A percentile compares a stretch with the other conserved stretches of the same genome.
Conservation (phyloP, 2,113 vertebrate species). For the Mustela lutreola region DNA sequence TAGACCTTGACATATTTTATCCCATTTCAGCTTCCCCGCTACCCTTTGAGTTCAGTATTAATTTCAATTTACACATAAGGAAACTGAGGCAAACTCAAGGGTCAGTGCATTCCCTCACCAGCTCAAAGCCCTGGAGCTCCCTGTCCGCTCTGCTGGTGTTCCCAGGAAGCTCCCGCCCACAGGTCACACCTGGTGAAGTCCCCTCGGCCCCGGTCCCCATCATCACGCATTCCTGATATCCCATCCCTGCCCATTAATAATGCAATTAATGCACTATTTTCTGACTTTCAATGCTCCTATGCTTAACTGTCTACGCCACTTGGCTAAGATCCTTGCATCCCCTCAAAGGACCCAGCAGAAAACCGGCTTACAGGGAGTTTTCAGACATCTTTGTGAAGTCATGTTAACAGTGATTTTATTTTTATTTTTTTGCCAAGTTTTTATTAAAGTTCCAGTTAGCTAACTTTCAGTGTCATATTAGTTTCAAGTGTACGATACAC, state of each 20-base stretch:
- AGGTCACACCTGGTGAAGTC: accelerated
- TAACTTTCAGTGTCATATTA: neutral
- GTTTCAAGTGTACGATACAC: neutral
- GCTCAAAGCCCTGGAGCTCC: too few species aligned
- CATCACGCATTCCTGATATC: too few species aligned
- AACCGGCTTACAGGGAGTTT: neutral
- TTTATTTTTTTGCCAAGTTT: neutral
- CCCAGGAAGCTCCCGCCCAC: accelerated
- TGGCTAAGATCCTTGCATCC: neutral
- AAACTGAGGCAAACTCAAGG: neutral
- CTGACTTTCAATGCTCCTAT: neutral
- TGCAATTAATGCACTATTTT: too few species aligned
- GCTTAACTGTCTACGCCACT: neutral
- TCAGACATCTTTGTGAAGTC: neutral
- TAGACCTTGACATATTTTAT: neutral
- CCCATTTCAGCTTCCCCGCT: neutral
- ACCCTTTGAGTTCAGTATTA: neutral
- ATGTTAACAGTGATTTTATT: neutral
- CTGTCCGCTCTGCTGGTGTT: accelerated
- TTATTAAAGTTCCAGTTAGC: neutral
- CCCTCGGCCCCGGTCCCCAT: neutral
- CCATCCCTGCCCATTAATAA: neutral
- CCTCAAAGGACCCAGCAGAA: neutral
- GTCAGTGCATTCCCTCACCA: accelerated
- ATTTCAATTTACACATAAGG: neutral